phyloP scores from a whole-genome alignment of 2,797 vertebrate species.

The Labroides dimidiatus region DNA sequence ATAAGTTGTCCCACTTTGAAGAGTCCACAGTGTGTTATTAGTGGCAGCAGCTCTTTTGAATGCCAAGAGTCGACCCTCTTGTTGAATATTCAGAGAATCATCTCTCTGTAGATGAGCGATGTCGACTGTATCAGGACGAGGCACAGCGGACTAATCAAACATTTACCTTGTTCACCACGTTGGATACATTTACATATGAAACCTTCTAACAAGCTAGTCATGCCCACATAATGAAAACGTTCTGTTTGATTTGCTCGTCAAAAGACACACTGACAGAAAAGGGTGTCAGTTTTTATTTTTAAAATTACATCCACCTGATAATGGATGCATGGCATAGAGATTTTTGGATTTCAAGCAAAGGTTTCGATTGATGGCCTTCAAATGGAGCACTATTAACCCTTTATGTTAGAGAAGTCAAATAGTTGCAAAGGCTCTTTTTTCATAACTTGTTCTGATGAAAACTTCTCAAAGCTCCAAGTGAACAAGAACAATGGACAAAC shows the following conservation, averaged over 20 bases:
- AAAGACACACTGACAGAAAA: slow-evolving; percentile 8
- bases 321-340: slow-evolving; percentile 2
- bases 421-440: too few relatives aligned
- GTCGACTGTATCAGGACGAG: slow-evolving; percentile 14
- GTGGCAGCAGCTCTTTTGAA: slow-evolving; percentile 15
- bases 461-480: too few relatives aligned
- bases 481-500: too few relatives aligned
- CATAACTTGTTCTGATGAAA: too few relatives aligned
- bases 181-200: slow-evolving; percentile 41
- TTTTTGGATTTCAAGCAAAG: too few relatives aligned
- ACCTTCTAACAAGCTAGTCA: slow-evolving; percentile 17
- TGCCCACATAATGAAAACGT: slow-evolving; percentile 2
- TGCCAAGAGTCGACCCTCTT: slow-evolving; percentile 4
- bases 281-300: slow-evolving; percentile 4
- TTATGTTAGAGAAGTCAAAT: too few relatives aligned
- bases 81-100: slow-evolving; percentile 30
- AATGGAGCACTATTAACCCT: too few relatives aligned
- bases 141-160: slow-evolving; percentile 46
- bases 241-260: slow-evolving; percentile 19
- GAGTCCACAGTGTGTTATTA: slow-evolving; percentile 9
- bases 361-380: too few relatives aligned
- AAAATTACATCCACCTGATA: slow-evolving; percentile 12
- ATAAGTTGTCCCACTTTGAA: not conserved
- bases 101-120: slow-evolving; percentile 25
- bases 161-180: slow-evolving; percentile 48